phyloP scores from a whole-genome alignment of 2,113 vertebrate genomes.

The Tyto alba region DNA sequence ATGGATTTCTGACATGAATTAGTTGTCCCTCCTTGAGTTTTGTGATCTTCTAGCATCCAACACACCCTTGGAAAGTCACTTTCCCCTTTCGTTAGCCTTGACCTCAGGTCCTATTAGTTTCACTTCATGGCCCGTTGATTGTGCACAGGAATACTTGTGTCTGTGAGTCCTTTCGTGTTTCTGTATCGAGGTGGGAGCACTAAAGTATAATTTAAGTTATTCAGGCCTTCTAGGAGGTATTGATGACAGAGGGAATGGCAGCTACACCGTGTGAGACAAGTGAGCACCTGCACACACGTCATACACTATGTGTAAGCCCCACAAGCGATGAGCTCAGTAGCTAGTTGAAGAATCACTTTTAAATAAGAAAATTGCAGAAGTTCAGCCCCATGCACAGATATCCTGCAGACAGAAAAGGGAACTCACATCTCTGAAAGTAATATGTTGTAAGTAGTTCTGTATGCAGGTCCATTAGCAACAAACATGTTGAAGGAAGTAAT shows the following conservation, averaged over 20 bases:
- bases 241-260: neutral
- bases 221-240: neutral
- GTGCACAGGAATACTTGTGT: neutral
- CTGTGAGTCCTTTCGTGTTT: neutral
- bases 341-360: neutral
- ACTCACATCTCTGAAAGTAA: neutral
- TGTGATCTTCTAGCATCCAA: neutral
- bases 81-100: neutral
- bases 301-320: too few species aligned
- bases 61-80: neutral
- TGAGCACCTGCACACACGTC: neutral
- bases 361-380: neutral
- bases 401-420: neutral
- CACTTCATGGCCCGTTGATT: neutral
- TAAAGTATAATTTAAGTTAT: neutral
- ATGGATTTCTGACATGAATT: neutral
- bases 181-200: neutral
- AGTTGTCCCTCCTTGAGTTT: neutral
- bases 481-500: slow-evolving; percentile 24
- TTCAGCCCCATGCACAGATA: neutral
- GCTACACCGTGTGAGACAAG: neutral
- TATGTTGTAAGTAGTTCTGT: neutral
- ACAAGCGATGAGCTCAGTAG: neutral
- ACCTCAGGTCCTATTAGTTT: neutral
- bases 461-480: slow-evolving; percentile 1